phyloP scores from a whole-genome alignment of 1,140 invertebrate species.

The Drosophila cardini region DNA sequence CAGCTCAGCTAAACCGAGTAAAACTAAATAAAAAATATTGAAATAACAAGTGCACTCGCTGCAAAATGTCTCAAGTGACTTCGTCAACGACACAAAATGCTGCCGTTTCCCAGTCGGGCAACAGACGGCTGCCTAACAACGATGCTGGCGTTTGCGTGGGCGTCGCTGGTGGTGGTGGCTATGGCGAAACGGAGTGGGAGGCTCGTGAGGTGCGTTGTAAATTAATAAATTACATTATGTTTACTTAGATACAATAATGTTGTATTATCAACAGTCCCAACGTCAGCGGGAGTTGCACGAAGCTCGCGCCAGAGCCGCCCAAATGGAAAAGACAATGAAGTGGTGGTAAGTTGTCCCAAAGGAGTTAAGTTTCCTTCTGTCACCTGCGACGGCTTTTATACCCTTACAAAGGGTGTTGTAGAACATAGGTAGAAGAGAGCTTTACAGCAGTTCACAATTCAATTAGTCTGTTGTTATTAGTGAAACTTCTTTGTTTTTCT shows the following conservation, averaged over 20 bases:
- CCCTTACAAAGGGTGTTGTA: too few relatives aligned
- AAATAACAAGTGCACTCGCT: slow-evolving; percentile 5
- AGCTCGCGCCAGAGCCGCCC: slow-evolving; percentile 94
- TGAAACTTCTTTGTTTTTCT: too few relatives aligned
- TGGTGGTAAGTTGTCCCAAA: slow-evolving; percentile 89
- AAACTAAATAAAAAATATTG: slow-evolving; percentile 2
- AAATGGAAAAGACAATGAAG: slow-evolving; percentile 99
- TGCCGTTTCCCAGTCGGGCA: slow-evolving; percentile 46
- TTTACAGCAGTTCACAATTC: too few relatives aligned
- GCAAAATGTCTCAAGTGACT: slow-evolving; percentile 69
- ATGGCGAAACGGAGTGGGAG: slow-evolving; percentile 89
- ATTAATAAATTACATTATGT: slow-evolving; percentile 9
- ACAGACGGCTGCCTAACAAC: slow-evolving; percentile 54
- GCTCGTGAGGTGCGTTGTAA: slow-evolving; percentile 87
- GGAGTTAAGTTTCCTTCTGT: not conserved
- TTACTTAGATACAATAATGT: slow-evolving; percentile 10
- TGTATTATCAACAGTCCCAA: slow-evolving; percentile 85
- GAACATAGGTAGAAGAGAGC: too few relatives aligned
- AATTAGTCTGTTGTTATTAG: too few relatives aligned
- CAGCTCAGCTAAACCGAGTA: slow-evolving; percentile 28
- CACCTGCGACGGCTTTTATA: not conserved
- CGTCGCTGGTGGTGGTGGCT: slow-evolving; percentile 67
- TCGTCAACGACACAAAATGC: slow-evolving; percentile 61
- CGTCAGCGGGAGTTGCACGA: slow-evolving; percentile 94
- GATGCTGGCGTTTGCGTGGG: slow-evolving; percentile 53